Conservation (phyloP, 2,797 vertebrate genomes). For the Acipenser transmontanus region DNA sequence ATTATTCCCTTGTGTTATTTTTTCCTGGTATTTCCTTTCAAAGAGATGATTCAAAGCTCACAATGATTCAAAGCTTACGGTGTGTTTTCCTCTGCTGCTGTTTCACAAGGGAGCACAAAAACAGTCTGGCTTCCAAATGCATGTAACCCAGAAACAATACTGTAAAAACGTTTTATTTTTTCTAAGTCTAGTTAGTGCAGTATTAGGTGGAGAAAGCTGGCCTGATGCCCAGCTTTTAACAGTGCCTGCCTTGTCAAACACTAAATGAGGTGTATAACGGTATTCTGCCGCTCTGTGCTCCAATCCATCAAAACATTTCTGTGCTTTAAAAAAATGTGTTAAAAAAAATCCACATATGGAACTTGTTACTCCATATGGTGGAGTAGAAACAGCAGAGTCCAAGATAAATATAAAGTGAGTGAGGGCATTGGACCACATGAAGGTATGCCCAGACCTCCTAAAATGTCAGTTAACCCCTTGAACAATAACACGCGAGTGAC, state of each 20-base stretch:
- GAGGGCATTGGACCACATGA: slow-evolving; percentile 12
- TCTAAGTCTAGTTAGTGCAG: slow-evolving; percentile 53
- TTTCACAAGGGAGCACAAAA: slow-evolving; percentile 24
- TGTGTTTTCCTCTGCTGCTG: slow-evolving; percentile 13
- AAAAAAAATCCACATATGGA: slow-evolving; percentile 69
- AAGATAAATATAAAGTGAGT: slow-evolving; percentile 47
- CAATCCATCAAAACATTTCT: slow-evolving; percentile 70
- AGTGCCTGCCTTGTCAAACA: slow-evolving; percentile 79
- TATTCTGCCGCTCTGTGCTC: slow-evolving; percentile 56
- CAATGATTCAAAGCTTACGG: background rate
- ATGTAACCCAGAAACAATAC: slow-evolving; percentile 25
- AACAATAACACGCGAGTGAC: too few relatives aligned
- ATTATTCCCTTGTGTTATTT: slow-evolving; percentile 12
- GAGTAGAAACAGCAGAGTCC: slow-evolving; percentile 50
- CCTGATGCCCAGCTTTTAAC: slow-evolving; percentile 71
- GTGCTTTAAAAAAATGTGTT: slow-evolving; percentile 63
- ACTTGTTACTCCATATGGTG: slow-evolving; percentile 67
- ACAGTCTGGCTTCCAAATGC: slow-evolving; percentile 20
- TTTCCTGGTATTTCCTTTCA: slow-evolving; percentile 9
- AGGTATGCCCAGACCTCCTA: background rate
- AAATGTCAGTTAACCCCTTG: background rate
- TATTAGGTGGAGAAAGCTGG: slow-evolving; percentile 71
- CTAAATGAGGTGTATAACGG: slow-evolving; percentile 73
- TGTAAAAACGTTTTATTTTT: slow-evolving; percentile 28
- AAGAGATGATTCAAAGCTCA: background rate